phyloP scores from a whole-genome alignment of 2,888 invertebrate genomes.

The Boloria selene region DNA sequence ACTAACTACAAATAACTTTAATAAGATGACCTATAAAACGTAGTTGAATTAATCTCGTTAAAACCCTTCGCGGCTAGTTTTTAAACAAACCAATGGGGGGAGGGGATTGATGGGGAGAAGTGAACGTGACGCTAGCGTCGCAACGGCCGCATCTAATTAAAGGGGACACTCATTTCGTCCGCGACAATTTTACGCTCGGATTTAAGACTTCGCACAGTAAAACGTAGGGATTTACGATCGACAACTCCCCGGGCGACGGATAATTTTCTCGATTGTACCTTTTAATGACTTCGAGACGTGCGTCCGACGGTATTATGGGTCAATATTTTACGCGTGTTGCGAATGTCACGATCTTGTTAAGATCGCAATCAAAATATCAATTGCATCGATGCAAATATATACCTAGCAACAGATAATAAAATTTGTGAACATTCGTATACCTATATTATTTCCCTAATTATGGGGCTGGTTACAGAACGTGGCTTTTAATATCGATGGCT shows the following conservation, averaged over 20 bases:
- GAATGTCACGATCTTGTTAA: slow-evolving; percentile 47
- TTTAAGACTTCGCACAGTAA: slow-evolving; percentile 67
- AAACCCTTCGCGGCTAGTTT: slow-evolving; percentile 75
- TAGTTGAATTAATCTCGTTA: slow-evolving; percentile 72
- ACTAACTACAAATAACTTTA: slow-evolving; percentile 73
- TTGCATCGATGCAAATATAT: slow-evolving; percentile 12
- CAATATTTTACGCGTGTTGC: slow-evolving; percentile 49
- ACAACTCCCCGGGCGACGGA: slow-evolving; percentile 59
- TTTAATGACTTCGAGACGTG: slow-evolving; percentile 54
- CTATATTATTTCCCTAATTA: not conserved
- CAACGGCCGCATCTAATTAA: slow-evolving; percentile 72
- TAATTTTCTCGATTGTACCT: slow-evolving; percentile 63
- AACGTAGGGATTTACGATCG: slow-evolving; percentile 64
- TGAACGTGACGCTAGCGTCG: slow-evolving; percentile 46
- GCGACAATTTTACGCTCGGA: slow-evolving; percentile 71
- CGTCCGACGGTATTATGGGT: slow-evolving; percentile 45
- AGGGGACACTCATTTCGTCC: slow-evolving; percentile 65
- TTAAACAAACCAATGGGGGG: slow-evolving; percentile 53
- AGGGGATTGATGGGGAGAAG: slow-evolving; percentile 26
- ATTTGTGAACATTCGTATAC: slow-evolving; percentile 12
- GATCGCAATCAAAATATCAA: slow-evolving; percentile 36
- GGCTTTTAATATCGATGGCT: too few species aligned
- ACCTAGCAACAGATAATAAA: slow-evolving; percentile 20
- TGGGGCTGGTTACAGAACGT: too few species aligned
- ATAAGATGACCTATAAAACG: slow-evolving; percentile 74